Evolutionary conservation across 2,888 invertebrate species (phyloP).

Genomic region (Agrypnus murinus): DNA sequence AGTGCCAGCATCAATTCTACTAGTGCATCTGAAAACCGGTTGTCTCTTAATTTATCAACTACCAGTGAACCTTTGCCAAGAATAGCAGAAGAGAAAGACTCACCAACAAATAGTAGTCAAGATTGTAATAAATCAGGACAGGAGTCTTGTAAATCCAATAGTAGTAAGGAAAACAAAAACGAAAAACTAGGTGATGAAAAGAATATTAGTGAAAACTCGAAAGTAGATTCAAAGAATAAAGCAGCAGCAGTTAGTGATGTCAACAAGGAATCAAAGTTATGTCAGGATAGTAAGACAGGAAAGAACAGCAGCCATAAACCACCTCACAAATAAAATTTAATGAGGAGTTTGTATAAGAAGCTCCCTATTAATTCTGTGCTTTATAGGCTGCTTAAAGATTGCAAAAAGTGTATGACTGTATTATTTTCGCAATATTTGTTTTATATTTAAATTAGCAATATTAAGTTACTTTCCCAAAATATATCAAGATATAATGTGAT

Average conservation of each 20-base stretch:
- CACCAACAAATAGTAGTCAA: constrained; percentile 76
- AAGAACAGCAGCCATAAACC: constrained; percentile 38
- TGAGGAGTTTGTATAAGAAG: too few species aligned
- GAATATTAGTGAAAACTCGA: constrained; percentile 1
- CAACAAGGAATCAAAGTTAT: constrained; percentile 10
- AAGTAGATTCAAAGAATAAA: constrained; percentile 24
- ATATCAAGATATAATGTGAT: constrained; percentile 38
- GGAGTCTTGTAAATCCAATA: constrained; percentile 13
- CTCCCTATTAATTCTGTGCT: constrained; percentile 26
- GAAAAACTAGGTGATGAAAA: constrained; percentile 15
- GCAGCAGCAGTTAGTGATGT: constrained; percentile 17
- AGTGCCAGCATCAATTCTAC: constrained; percentile 39
- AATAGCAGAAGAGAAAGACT: constrained; percentile 92
- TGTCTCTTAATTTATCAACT: constrained; percentile 72
- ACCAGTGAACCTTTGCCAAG: constrained; percentile 81
- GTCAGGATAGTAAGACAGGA: constrained; percentile 29
- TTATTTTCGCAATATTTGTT: constrained; percentile 44
- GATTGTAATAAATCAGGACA: constrained; percentile 42
- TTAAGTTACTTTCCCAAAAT: constrained; percentile 34
- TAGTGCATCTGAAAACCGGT: constrained; percentile 63
- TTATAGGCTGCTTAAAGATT: constrained; percentile 29
- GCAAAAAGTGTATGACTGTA: constrained; percentile 26
- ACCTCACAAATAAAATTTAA: constrained; percentile 38
- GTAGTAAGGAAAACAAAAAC: constrained; percentile 31
- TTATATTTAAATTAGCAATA: constrained; percentile 36